Conservation (phyloP, 2,888 invertebrate genomes). For the Aromia moschata region DNA sequence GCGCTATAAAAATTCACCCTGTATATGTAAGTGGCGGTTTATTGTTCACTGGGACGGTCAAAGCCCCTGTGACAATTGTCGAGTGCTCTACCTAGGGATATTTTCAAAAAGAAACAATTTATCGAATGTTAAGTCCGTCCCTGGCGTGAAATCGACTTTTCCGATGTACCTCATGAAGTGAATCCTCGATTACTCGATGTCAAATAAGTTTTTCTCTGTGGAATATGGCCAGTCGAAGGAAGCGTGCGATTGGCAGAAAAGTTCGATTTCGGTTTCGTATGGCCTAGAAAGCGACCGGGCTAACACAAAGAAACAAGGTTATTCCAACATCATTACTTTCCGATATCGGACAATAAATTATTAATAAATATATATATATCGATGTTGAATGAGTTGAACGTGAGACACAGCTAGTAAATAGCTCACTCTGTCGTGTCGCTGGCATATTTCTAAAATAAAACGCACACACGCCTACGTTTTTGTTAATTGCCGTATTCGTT, state of each 20-base stretch:
- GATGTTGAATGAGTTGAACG: constrained; percentile 3
- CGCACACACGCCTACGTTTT: constrained; percentile 7
- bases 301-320: constrained; percentile 23
- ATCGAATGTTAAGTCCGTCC: too few relatives aligned
- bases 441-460: constrained; percentile 4
- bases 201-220: neutral
- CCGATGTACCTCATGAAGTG: neutral
- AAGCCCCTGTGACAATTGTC: too few relatives aligned
- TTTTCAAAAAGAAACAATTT: too few relatives aligned
- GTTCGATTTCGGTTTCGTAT: constrained; percentile 16
- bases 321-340: constrained; percentile 19
- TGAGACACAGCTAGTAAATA: neutral
- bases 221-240: neutral
- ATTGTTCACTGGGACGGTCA: too few relatives aligned
- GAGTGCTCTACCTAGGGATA: too few relatives aligned
- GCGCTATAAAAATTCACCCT: too few relatives aligned
- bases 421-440: neutral
- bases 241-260: constrained; percentile 4
- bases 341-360: constrained; percentile 3
- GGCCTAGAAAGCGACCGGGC: constrained; percentile 16
- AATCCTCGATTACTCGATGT: neutral
- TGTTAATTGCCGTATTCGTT: constrained; percentile 6
- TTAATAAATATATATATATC: neutral
- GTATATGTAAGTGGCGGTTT: too few relatives aligned
- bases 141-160: too few relatives aligned